A percentile compares a stretch with the other conserved stretches of the same genome.
These are phyloP conservation scores for Poecile atricapillus DNA, from an alignment of 2,113 vertebrate species.

Conservation along the genomic window DNA sequence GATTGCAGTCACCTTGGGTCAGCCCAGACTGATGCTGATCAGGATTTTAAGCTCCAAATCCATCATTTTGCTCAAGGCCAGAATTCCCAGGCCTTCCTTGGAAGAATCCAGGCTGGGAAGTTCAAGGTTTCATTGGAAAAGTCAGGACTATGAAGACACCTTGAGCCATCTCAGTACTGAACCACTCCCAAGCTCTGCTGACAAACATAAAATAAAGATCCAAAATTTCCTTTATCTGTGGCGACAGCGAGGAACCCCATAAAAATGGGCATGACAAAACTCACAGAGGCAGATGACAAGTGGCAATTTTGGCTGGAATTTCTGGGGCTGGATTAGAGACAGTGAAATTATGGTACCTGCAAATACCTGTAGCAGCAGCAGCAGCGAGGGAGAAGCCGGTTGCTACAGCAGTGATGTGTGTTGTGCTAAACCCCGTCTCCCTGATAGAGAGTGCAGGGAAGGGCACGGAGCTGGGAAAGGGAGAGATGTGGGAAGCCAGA, in stretches of 20 bases:
- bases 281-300: background rate
- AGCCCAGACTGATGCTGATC: background rate
- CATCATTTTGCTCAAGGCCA: background rate
- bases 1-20: background rate
- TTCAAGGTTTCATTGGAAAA: background rate
- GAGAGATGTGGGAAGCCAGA: slow-evolving; percentile 35
- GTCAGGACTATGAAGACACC: background rate
- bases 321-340: background rate
- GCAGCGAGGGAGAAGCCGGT: background rate
- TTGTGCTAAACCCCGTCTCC: background rate
- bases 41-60: background rate
- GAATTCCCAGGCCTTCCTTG: background rate
- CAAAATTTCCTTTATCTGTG: background rate
- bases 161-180: background rate
- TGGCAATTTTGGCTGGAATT: background rate
- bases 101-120: background rate
- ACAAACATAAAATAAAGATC: background rate
- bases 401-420: background rate
- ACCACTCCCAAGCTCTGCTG: rapidly evolving
- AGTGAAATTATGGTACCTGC: background rate
- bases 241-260: rapidly evolving
- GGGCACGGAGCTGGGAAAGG: background rate
- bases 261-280: background rate
- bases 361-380: background rate
- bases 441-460: background rate